Evolutionary conservation across 92 coral and sea anemone species (phyloP).

Genomic region (Umimayanthus kanabou): DNA sequence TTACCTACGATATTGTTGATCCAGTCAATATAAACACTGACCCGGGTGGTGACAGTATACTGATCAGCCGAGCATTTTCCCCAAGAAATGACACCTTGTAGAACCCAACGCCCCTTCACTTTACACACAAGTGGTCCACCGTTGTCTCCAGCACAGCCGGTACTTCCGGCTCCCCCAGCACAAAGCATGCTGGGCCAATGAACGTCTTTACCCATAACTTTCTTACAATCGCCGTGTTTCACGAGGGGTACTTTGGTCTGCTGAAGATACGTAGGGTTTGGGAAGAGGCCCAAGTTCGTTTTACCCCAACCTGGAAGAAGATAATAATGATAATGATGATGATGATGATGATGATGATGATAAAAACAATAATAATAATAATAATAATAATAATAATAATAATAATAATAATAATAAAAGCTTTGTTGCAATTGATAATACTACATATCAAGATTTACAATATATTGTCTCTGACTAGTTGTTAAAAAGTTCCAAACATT

Average conservation of each 20-base stretch:
- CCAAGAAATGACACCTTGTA: conserved; percentile 11
- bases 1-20: not conserved
- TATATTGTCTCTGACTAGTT: too few relatives aligned
- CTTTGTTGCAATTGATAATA: too few relatives aligned
- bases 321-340: too few relatives aligned
- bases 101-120: conserved; percentile 3
- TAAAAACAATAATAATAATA: too few relatives aligned
- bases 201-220: not conserved
- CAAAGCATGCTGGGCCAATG: conserved; percentile 18
- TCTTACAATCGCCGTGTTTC: not conserved
- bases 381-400: too few relatives aligned
- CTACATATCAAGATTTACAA: too few relatives aligned
- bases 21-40: conserved; percentile 8
- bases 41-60: conserved; percentile 18
- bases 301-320: conserved; percentile 15
- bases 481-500: too few relatives aligned
- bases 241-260: conserved; percentile 8
- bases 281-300: not conserved
- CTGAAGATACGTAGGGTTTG: not conserved
- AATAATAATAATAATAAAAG: too few relatives aligned
- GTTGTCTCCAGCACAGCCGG: not conserved
- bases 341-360: too few relatives aligned
- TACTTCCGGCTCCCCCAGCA: conserved; percentile 16
- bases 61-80: conserved; percentile 1
- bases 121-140: conserved; percentile 7